Percentiles rank a stretch among this genome's conserved stretches.
Conservation (phyloP, 2,797 vertebrate species). For the Lepus oiostolus region DNA sequence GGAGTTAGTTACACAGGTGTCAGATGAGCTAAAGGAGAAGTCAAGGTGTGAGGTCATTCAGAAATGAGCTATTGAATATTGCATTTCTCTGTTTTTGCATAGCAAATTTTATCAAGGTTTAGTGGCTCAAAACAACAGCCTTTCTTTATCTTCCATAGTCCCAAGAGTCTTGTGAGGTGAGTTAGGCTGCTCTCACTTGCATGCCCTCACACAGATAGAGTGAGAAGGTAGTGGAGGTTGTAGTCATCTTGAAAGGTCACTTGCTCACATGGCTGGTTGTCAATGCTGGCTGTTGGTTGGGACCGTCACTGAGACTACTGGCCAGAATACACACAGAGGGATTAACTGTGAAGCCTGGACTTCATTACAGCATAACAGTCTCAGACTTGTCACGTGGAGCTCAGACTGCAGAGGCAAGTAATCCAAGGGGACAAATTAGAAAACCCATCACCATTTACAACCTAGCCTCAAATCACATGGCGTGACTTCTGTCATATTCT, state of each 20-base stretch:
- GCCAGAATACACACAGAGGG: neutral
- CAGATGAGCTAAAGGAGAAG: neutral
- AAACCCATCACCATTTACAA: neutral
- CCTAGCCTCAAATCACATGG: neutral
- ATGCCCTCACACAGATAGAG: neutral
- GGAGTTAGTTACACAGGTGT: neutral
- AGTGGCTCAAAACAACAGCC: neutral
- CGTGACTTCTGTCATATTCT: neutral
- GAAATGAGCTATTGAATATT: neutral
- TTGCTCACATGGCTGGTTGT: neutral
- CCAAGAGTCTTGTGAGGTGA: neutral
- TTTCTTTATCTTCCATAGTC: neutral
- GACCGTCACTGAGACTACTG: neutral
- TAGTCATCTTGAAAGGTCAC: neutral
- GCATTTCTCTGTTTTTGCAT: neutral
- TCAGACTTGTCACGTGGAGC: neutral
- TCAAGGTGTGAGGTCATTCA: neutral
- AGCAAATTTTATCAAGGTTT: neutral
- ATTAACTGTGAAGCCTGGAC: neutral
- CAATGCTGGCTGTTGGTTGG: neutral
- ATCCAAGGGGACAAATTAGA: neutral
- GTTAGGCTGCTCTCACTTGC: neutral
- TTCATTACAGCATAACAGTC: neutral
- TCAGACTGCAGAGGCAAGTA: neutral
- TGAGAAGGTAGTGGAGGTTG: neutral